These are phyloP conservation scores for Panagrolaimus sp. DNA, from an alignment of 1,140 invertebrate species.

Conservation along the genomic window DNA sequence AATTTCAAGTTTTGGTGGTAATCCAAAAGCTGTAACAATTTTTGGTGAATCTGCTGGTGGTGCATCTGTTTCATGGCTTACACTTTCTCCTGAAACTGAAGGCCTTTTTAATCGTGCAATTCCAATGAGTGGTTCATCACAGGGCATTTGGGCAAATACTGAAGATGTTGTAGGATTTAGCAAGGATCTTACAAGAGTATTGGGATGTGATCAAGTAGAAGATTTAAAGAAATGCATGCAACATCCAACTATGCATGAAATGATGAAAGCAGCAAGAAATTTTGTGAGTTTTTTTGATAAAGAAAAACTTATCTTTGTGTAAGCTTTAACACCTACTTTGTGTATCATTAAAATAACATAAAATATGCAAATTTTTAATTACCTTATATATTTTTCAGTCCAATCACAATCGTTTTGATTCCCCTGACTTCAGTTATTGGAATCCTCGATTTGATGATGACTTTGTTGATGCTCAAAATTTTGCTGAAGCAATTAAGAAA, in stretches of 20 bases:
- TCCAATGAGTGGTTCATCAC: background rate
- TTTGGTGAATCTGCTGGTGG: conserved; percentile 68
- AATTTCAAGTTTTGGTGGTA: conserved; percentile 41
- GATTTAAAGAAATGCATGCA: background rate
- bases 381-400: no score
- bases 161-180: background rate
- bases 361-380: no score
- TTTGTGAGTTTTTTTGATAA: no score
- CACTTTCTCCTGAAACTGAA: conserved; percentile 61
- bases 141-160: background rate
- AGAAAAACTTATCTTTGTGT: no score
- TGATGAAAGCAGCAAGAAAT: background rate
- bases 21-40: conserved; percentile 58
- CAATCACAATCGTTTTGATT: background rate
- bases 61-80: conserved; percentile 71
- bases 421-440: background rate
- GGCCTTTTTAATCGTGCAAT: background rate
- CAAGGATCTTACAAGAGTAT: background rate
- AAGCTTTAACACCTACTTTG: no score
- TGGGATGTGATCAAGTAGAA: conserved; percentile 4
- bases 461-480: background rate
- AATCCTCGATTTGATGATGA: background rate
- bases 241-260: background rate
- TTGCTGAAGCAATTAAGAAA: background rate
- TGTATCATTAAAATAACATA: no score